Percentiles rank a stretch among this genome's conserved stretches.
phyloP scores from a whole-genome alignment of 2,888 invertebrate genomes.

The Linyphia triangularis region DNA sequence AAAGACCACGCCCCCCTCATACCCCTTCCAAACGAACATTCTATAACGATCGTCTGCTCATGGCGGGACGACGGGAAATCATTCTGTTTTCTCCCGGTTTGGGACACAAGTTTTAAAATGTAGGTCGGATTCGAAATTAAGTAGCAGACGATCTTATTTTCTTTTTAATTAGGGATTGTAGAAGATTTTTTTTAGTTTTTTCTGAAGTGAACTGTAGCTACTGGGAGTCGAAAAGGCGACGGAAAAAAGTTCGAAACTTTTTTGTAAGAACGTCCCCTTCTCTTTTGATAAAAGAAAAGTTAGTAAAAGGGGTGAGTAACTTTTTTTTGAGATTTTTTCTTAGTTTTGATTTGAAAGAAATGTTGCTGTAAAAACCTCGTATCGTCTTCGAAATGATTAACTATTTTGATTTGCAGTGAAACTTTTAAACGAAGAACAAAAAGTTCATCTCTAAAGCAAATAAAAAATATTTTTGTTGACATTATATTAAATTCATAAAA shows the following conservation, averaged over 20 bases:
- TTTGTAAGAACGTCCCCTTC: constrained; percentile 9
- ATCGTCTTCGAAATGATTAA: no score
- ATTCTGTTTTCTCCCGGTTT: background rate
- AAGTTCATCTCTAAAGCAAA: no score
- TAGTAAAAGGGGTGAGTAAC: constrained; percentile 53
- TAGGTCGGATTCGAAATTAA: constrained; percentile 6
- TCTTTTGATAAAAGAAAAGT: constrained; percentile 33
- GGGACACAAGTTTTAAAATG: constrained; percentile 12
- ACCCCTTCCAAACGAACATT: constrained; percentile 22
- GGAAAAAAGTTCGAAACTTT: background rate
- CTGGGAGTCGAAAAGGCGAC: background rate
- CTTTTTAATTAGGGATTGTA: no score
- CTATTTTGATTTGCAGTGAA: no score
- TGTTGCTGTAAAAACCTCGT: no score
- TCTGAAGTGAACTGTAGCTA: background rate
- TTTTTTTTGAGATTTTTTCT: no score
- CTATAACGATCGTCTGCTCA: constrained; percentile 46
- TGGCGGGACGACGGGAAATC: constrained; percentile 54
- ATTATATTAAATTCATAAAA: no score
- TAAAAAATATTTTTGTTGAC: no score
- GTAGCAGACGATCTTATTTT: background rate
- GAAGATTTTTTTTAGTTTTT: constrained; percentile 5
- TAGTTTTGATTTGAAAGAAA: no score
- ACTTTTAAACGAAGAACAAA: no score
- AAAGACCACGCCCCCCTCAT: constrained; percentile 40